Evolutionary conservation across 2,888 invertebrate species (phyloP).

Genomic region (Cerastis rubricosa): DNA sequence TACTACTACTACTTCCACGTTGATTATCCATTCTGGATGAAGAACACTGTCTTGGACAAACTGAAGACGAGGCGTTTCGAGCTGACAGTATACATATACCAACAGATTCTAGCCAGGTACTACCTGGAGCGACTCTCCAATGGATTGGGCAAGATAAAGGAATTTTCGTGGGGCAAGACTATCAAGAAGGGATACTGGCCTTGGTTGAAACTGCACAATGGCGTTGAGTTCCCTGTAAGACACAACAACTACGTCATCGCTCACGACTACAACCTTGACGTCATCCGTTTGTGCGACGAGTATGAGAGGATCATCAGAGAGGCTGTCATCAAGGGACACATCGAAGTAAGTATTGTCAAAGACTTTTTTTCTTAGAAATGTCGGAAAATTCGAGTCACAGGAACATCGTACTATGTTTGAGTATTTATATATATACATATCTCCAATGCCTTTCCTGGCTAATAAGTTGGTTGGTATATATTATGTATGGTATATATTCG

Average conservation of each 20-base stretch:
- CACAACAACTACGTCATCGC: constrained; percentile 83
- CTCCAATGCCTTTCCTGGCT: background rate
- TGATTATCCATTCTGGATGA: constrained; percentile 92
- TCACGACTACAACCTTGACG: constrained; percentile 76
- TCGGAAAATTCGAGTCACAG: too few relatives aligned
- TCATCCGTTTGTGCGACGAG: constrained; percentile 78
- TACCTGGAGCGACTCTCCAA: constrained; percentile 90
- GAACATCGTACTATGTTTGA: too few relatives aligned
- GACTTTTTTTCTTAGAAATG: background rate
- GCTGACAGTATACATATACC: constrained; percentile 91
- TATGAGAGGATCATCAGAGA: constrained; percentile 91
- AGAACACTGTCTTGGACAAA: constrained; percentile 82
- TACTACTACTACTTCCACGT: constrained; percentile 92
- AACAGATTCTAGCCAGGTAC: constrained; percentile 92
- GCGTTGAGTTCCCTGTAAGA: constrained; percentile 89
- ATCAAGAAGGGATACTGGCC: constrained; percentile 91
- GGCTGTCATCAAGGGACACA: constrained; percentile 90
- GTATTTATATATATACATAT: too few relatives aligned
- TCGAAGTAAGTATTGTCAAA: constrained; percentile 77
- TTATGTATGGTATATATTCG: too few relatives aligned
- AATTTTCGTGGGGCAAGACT: constrained; percentile 86
- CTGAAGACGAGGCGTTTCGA: constrained; percentile 87
- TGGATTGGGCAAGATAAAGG: constrained; percentile 84
- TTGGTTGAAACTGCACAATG: constrained; percentile 89
- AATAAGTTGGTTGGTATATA: background rate